Evolutionary conservation across 2,113 vertebrate genomes (phyloP).

Genomic region (Festucalex cinctus): DNA sequence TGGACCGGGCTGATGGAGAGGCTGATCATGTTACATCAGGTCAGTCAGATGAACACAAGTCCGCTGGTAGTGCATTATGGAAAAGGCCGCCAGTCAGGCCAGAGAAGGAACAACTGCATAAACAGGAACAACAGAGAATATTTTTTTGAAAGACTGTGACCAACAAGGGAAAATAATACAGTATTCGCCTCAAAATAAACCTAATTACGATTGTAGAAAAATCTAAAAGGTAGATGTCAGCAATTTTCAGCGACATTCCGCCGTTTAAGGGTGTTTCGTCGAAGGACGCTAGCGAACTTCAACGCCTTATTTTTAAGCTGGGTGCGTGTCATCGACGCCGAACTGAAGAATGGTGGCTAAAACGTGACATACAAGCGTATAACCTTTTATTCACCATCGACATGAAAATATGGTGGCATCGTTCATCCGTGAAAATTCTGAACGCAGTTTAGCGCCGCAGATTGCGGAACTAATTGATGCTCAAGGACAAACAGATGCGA

Average conservation of each 20-base stretch:
- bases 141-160: background rate
- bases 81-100: background rate
- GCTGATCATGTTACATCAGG: slow-evolving; percentile 23
- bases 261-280: background rate
- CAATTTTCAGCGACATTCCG: background rate
- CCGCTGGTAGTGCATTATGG: slow-evolving; percentile 61
- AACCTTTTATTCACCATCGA: too few species aligned
- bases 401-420: accelerated
- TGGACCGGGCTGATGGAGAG: slow-evolving; percentile 15
- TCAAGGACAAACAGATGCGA: slow-evolving; percentile 2
- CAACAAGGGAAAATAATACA: background rate
- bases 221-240: background rate
- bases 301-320: background rate
- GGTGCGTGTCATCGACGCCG: background rate
- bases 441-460: background rate
- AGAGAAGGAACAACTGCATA: slow-evolving; percentile 15
- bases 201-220: background rate
- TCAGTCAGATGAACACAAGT: slow-evolving; percentile 7
- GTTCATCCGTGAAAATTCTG: accelerated
- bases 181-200: background rate
- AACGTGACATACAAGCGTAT: background rate
- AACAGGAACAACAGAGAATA: slow-evolving; percentile 25
- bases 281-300: accelerated
- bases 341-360: background rate
- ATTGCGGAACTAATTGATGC: slow-evolving; percentile 8